Evolutionary conservation across 2,113 vertebrate genomes (phyloP).

Genomic region (Ammospiza caudacuta): DNA sequence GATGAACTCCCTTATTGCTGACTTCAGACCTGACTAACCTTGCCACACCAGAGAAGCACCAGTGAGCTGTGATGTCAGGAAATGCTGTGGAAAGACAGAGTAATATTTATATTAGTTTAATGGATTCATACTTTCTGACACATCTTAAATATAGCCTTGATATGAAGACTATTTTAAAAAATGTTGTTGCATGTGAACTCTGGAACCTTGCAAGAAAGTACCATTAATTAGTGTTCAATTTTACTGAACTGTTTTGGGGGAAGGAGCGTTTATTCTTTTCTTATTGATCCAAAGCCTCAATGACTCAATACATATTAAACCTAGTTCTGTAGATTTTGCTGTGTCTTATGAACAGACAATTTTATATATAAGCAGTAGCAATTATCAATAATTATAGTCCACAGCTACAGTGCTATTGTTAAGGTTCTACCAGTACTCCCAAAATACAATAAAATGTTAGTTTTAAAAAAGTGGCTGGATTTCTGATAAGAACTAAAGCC

Average conservation of each 20-base stretch:
- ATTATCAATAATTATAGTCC: background rate
- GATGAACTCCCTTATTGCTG: background rate
- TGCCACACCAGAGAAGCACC: background rate
- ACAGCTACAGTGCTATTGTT: background rate
- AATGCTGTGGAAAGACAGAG: background rate
- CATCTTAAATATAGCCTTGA: background rate
- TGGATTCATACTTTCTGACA: background rate
- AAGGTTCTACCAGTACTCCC: background rate
- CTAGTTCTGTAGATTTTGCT: background rate
- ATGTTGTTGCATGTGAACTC: background rate
- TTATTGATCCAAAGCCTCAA: background rate
- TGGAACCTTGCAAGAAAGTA: background rate
- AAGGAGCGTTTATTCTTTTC: background rate
- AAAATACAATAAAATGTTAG: background rate
- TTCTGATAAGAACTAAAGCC: background rate
- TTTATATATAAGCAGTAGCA: background rate
- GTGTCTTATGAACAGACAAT: background rate
- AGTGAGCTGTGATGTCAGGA: background rate
- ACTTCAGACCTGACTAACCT: background rate
- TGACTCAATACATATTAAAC: background rate
- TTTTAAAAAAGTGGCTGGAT: background rate
- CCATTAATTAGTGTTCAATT: background rate
- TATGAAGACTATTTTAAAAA: background rate
- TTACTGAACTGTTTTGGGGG: background rate
- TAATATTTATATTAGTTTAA: background rate